Evolutionary conservation across 2,797 vertebrate species (phyloP), one percentile per base, ranked within the genome.

Genomic region (Tapirus indicus): DNA sequence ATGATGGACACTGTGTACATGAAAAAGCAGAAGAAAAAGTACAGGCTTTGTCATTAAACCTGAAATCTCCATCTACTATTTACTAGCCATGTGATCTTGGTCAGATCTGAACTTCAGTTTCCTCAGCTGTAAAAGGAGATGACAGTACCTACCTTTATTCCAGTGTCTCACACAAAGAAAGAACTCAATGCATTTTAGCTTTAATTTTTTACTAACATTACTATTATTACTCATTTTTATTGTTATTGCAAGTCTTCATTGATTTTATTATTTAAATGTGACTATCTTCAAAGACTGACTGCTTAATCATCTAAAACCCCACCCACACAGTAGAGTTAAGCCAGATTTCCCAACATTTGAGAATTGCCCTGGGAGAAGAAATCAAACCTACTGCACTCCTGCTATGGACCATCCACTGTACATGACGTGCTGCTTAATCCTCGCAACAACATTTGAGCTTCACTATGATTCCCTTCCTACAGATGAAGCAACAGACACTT

Each of bases 201-300:
- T 90, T 79, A 21, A 72, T 35, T 92, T 85, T 85, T 94, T 47
- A 66, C 64, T 91, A 80, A 60, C 17, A n/a, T 94, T 84, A 54
- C 32, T 87, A 35, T 66, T 78, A 23, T 58, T 41, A 58, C 35
- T 66, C 13, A 66, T 52, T 87, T n/a, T 64, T 89, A 85, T 44
- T 72, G 52, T 52, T 49, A 74, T 25, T 88, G 8, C 6, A 97
- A 92, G 11, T n/a, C 69, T 93, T 75, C 77, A 32, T 66, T 93
- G n/a, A 60, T 75, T 75, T 94, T 82, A 29, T 68, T 83, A 83
- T 29, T 95, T 93, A 77, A 86, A 95, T 77, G 29, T 44, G 90
- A 71, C 41, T 49, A 4, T 72, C 47, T 86, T 92, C 17, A 41
- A 75, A 87, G 83, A 49, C 7, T 18, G 84, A 84, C 69, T 60